These are phyloP conservation scores for Drosophila hamatofila DNA, from an alignment of 2,888 invertebrate genomes.

Conservation along the genomic window DNA sequence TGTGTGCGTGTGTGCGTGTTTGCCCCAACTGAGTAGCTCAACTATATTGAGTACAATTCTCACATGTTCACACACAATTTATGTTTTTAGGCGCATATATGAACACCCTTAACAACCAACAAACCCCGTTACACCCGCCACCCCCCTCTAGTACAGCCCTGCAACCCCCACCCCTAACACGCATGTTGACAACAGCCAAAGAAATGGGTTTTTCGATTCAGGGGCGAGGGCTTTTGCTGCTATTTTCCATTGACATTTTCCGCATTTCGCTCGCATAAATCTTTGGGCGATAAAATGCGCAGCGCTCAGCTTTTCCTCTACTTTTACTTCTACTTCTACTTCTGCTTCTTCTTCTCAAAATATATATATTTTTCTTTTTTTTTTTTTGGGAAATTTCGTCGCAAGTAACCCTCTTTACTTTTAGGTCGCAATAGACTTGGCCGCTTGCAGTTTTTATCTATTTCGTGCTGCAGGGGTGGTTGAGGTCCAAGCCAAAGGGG, in stretches of 20 bases:
- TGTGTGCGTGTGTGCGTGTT: neutral
- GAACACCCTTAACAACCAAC: slow-evolving; percentile 37
- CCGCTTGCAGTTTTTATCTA: slow-evolving; percentile 25
- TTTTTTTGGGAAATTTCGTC: slow-evolving; percentile 9
- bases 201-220: neutral
- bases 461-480: slow-evolving; percentile 9
- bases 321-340: neutral
- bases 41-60: slow-evolving; percentile 6
- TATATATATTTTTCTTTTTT: neutral
- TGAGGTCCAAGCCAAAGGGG: slow-evolving; percentile 6
- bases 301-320: slow-evolving; percentile 33
- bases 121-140: neutral
- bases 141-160: too few species aligned
- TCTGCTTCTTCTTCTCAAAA: neutral
- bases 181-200: slow-evolving; percentile 44
- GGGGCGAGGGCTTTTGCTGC: neutral
- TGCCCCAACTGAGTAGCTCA: neutral
- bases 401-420: slow-evolving; percentile 6
- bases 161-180: slow-evolving; percentile 23
- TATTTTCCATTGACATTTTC: slow-evolving; percentile 69
- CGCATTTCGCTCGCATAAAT: slow-evolving; percentile 72
- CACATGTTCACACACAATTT: neutral
- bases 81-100: slow-evolving; percentile 14
- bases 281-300: slow-evolving; percentile 73
- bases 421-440: slow-evolving; percentile 8